These are phyloP conservation scores for Kryptolebias marmoratus DNA, from an alignment of 2,113 vertebrate genomes.

Conservation along the genomic window DNA sequence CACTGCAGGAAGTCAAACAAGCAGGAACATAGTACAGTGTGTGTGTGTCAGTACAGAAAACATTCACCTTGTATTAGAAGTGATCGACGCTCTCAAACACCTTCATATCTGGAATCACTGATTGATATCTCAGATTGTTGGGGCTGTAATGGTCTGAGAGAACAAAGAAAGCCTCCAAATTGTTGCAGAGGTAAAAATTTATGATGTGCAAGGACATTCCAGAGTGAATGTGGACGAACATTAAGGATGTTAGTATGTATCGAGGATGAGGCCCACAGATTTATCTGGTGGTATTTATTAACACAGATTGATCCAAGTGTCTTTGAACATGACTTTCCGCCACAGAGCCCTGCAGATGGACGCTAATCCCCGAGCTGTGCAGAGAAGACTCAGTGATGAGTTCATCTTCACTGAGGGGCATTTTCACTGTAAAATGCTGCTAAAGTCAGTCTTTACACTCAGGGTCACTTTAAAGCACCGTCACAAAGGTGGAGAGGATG, in stretches of 20 bases:
- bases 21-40: neutral
- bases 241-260: slow-evolving; percentile 68
- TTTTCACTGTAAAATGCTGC: slow-evolving; percentile 38
- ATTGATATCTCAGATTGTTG: slow-evolving; percentile 38
- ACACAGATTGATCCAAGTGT: slow-evolving; percentile 68
- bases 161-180: slow-evolving; percentile 56
- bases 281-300: slow-evolving; percentile 74
- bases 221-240: slow-evolving; percentile 40
- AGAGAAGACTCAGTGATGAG: slow-evolving; percentile 41
- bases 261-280: slow-evolving; percentile 65
- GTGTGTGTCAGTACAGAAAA: neutral
- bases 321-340: slow-evolving; percentile 75
- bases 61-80: slow-evolving; percentile 49
- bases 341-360: slow-evolving; percentile 51
- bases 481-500: neutral
- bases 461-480: slow-evolving; percentile 5
- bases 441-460: slow-evolving; percentile 1
- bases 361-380: slow-evolving; percentile 58
- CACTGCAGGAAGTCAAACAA: neutral
- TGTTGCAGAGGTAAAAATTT: slow-evolving; percentile 18
- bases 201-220: slow-evolving; percentile 44
- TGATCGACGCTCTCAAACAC: slow-evolving; percentile 30
- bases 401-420: slow-evolving; percentile 54
- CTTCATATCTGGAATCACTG: slow-evolving; percentile 50
- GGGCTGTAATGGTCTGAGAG: slow-evolving; percentile 24